Evolutionary conservation across 2,113 vertebrate species (phyloP), one percentile per base, ranked within the genome.

Genomic region (Jaculus jaculus): DNA sequence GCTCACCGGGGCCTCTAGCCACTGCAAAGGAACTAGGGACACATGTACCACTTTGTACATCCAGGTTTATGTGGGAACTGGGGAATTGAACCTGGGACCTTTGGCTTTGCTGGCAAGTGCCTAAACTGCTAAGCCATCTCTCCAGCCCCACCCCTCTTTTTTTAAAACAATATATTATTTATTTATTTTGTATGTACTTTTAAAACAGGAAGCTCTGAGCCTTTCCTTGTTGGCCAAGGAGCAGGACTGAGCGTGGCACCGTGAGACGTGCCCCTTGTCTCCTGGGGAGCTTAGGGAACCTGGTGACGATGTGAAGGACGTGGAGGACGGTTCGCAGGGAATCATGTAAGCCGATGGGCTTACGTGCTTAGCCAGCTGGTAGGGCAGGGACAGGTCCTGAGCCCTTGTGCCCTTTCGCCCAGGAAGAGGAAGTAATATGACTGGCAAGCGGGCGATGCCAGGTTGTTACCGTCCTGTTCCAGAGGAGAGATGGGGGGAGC

Each of bases 401-500:
- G 82, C 63, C 26, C 51, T 51, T 51, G 81, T n/a, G 37, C 66
- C 82, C 69, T 60, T 91, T 86, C 89, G 85, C 20, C 87, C 75
- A 90, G 92, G 47, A 89, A 87, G 93, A 93, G 81, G 91, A 91
- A 96, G 84, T 54, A 74, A 85, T 7, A 74, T 89, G 91, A 93
- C 71, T 83, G 95, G 89, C 87, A 89, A 86, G 92, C 80, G 94
- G 96, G 66, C 92, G 69, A 84, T 47, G 85, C 28, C 63, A n/a
- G 69, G 78, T 81, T 87, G 73, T 84, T 94, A 51, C 94, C 68
- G 78, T 93, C 83, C 68, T 92, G 92, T 89, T 94, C 95, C 85
- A 95, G 95, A 97, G 90, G 65, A 85, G 87, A 94, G 34, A 28
- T 71, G 68, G 32, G 89, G 60, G 72, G 85, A 86, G 86, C 91